Evolutionary conservation across 2,888 invertebrate genomes (phyloP).

Genomic region (Acrocera orbiculus): DNA sequence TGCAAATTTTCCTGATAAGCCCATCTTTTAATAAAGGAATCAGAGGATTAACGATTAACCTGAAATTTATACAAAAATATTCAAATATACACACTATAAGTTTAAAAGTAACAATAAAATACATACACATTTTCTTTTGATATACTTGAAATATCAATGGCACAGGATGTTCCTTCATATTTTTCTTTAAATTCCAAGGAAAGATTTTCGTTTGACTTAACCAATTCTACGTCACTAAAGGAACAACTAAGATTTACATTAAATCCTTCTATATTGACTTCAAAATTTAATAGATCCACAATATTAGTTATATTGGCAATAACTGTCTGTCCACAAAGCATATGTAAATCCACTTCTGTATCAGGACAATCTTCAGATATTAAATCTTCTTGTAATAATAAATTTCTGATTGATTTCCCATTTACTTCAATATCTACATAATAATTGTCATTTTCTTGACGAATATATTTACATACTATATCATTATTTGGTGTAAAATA

Average conservation of each 20-base stretch:
- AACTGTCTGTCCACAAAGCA: constrained; percentile 27
- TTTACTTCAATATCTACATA: constrained; percentile 25
- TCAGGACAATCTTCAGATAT: constrained; percentile 16
- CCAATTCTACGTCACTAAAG: constrained; percentile 26
- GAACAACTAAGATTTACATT: constrained; percentile 25
- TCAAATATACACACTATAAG: too few species aligned
- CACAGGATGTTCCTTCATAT: constrained; percentile 30
- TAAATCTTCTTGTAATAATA: constrained; percentile 20
- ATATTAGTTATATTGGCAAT: constrained; percentile 23
- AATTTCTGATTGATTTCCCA: constrained; percentile 20
- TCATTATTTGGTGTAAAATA: constrained; percentile 23
- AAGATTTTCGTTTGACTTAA: constrained; percentile 24
- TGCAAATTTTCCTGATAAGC: too few species aligned
- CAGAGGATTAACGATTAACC: constrained; percentile 49
- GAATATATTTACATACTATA: constrained; percentile 22
- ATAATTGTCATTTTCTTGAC: constrained; percentile 18
- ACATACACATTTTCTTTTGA: constrained; percentile 29
- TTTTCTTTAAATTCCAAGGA: constrained; percentile 32
- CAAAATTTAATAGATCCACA: constrained; percentile 25
- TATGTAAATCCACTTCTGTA: constrained; percentile 21
- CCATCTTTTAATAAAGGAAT: constrained; percentile 25
- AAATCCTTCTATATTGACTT: constrained; percentile 25
- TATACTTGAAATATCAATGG: constrained; percentile 24
- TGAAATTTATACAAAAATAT: constrained; percentile 24
- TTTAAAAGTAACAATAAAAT: too few species aligned